A percentile compares a stretch with the other conserved stretches of the same genome.
Conservation (phyloP, 2,888 invertebrate genomes). For the Agonopterix subpropinquella region DNA sequence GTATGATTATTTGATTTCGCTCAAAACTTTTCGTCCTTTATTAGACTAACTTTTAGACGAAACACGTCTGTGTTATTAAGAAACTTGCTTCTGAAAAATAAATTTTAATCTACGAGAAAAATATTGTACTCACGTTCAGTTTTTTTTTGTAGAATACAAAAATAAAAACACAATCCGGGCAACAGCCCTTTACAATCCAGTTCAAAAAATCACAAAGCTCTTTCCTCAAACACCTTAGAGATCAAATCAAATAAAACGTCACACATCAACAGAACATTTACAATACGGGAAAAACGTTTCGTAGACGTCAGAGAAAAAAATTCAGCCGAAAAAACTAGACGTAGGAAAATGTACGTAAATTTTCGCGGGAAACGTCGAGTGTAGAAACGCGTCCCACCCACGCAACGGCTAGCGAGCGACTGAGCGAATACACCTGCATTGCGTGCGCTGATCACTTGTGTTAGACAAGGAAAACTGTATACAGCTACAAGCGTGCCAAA, state of each 20-base stretch:
- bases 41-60: neutral
- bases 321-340: conserved; percentile 7
- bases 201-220: conserved; percentile 34
- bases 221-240: conserved; percentile 31
- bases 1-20: conserved; percentile 12
- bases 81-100: no score
- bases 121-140: conserved; percentile 23
- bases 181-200: conserved; percentile 16
- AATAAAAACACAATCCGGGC: conserved; percentile 16
- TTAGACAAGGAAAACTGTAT: conserved; percentile 30
- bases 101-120: neutral
- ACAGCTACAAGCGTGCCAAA: conserved; percentile 18
- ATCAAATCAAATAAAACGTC: conserved; percentile 38
- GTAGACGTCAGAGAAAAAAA: conserved; percentile 8
- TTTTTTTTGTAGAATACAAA: conserved; percentile 15
- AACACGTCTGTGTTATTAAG: no score
- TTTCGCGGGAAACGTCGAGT: conserved; percentile 61
- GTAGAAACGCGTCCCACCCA: conserved; percentile 42
- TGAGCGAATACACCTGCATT: conserved; percentile 67
- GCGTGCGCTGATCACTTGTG: conserved; percentile 64
- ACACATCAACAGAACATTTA: conserved; percentile 43
- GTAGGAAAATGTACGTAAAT: conserved; percentile 40
- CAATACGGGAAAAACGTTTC: conserved; percentile 16
- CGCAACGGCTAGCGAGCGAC: conserved; percentile 49
- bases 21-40: conserved; percentile 3